Evolutionary conservation across 2,888 invertebrate species (phyloP), one percentile per base, ranked within the genome.

Genomic region (Eudasyphora cyanicolor): DNA sequence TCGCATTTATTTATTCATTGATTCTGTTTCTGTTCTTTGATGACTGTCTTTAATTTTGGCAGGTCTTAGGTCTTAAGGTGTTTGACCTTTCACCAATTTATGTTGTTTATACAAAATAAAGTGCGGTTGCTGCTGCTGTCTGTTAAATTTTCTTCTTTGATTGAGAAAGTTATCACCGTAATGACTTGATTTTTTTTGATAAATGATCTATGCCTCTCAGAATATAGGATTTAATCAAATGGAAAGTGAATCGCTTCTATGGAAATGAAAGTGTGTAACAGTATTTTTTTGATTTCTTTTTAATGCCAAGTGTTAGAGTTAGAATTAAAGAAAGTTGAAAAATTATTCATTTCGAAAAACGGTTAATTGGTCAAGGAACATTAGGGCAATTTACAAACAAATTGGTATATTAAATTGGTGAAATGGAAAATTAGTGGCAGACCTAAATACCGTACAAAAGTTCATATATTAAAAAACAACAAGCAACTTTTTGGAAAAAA

Each of bases 81-180:
- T 60, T 74, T 74, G 75, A 75, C 75, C 75, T 51, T 42, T 75
- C 35, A 64, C 64, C 49, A 49, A 29, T 21, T 35, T 74, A 19
- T 49, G 8, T 60, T 57, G 1, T 57, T 57, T 70, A 14, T 45
- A 7, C 12, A 49, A 19, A n/a, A 6, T 21, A 51, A 51, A 21
- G 5, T 51, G 19, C 19, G 21, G 54, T 38, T 38, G 14, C 12
- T 54, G 19, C 27, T 69, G 21, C 14, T 67, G 42, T 45, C 45
- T 62, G 62, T 42, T 49, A 51, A 42, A 51, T 10, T 2, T 75
- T 35, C 5, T 17, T 12, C 12, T 21, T 32, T 45, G 29, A 42
- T 62, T 75, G 51, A 75, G 75, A 75, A 75, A 75, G 75, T 75
- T 64, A 7, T 35, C 49, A 64, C 35, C 64, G 64, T 75, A 24